These are phyloP conservation scores for Malurus alboscapulatus DNA, from an alignment of 2,113 vertebrate genomes.

Conservation along the genomic window DNA sequence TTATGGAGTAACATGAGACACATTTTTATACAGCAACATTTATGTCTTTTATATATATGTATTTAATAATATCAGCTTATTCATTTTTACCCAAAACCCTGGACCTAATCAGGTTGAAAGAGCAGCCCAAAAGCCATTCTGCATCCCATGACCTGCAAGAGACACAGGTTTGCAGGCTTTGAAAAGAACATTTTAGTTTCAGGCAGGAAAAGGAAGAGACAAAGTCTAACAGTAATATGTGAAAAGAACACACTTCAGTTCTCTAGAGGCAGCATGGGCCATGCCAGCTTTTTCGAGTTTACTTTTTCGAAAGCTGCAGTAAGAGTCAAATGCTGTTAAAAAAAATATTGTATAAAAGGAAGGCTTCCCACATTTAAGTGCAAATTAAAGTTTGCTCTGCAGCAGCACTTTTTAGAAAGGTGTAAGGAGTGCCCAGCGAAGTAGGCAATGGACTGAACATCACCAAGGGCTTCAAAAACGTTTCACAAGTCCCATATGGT, in stretches of 20 bases:
- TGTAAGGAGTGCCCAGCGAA: neutral
- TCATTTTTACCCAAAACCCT: neutral
- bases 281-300: neutral
- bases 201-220: neutral
- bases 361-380: neutral
- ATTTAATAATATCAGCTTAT: neutral
- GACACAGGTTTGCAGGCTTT: neutral
- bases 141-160: neutral
- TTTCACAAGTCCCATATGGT: constrained; percentile 43
- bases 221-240: neutral
- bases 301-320: neutral
- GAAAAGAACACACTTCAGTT: neutral
- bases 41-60: neutral
- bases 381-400: constrained; percentile 21
- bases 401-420: neutral
- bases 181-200: neutral
- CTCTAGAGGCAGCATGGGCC: neutral
- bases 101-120: neutral
- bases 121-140: neutral
- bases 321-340: neutral
- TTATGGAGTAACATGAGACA: neutral
- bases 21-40: neutral
- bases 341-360: neutral
- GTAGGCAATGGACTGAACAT: neutral
- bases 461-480: neutral